Conservation (phyloP, 2,888 invertebrate species). For the Leptodirus hochenwartii region DNA sequence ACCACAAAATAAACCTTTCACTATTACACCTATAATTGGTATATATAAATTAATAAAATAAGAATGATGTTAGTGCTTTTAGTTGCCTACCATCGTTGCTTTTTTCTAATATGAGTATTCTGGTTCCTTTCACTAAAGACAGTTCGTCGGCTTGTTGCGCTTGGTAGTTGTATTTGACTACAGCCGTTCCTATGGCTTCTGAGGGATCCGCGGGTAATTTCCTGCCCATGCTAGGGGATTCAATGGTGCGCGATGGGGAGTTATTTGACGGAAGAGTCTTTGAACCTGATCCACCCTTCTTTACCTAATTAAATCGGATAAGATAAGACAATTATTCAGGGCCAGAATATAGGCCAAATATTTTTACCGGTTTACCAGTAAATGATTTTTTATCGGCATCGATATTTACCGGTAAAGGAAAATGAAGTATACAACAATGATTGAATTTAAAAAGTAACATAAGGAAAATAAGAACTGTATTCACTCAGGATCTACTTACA, state of each 20-base stretch:
- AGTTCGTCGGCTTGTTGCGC: slow-evolving; percentile 95
- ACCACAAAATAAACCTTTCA: slow-evolving; percentile 6
- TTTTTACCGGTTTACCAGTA: not conserved
- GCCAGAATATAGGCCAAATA: not conserved
- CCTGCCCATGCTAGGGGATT: slow-evolving; percentile 58
- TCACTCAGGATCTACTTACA: slow-evolving; percentile 5
- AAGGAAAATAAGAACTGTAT: too few species aligned
- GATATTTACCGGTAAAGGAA: not conserved
- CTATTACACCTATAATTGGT: slow-evolving; percentile 1
- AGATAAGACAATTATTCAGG: slow-evolving; percentile 1
- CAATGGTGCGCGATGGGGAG: slow-evolving; percentile 59
- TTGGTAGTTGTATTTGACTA: slow-evolving; percentile 90
- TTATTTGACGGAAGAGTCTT: slow-evolving; percentile 75
- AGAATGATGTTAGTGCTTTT: slow-evolving; percentile 1
- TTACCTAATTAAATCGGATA: slow-evolving; percentile 25
- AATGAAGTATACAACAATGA: not conserved
- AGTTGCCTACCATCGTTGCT: slow-evolving; percentile 62
- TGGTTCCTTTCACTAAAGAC: slow-evolving; percentile 82
- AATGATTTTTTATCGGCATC: slow-evolving; percentile 1
- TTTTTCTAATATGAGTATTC: slow-evolving; percentile 90
- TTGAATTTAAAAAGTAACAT: slow-evolving; percentile 2
- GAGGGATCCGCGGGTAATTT: slow-evolving; percentile 64
- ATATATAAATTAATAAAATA: slow-evolving; percentile 3
- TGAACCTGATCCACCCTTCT: slow-evolving; percentile 51
- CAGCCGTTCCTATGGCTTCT: slow-evolving; percentile 73